Conservation (phyloP, 2,113 vertebrate species). For the Myotis brandtii region DNA sequence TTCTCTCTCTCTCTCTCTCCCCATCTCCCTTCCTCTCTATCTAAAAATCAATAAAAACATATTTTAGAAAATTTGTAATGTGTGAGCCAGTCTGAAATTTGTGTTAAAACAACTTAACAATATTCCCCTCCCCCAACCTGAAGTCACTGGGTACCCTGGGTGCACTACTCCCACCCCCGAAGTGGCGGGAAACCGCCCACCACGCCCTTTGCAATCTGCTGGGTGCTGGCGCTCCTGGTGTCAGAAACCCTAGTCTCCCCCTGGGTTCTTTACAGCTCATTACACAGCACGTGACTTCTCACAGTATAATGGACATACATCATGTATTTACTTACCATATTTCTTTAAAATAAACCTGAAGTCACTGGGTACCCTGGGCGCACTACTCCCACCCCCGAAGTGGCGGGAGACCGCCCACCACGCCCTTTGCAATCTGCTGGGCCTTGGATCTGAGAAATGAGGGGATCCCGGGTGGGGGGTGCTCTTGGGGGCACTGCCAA, state of each 20-base stretch:
- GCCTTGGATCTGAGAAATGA: neutral
- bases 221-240: too few species aligned
- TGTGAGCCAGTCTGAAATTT: neutral
- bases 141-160: neutral
- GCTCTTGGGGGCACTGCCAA: neutral
- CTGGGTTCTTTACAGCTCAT: too few species aligned
- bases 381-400: neutral
- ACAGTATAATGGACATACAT: too few species aligned
- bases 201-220: accelerated
- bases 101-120: neutral
- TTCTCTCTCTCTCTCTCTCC: too few species aligned
- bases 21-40: too few species aligned
- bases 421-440: accelerated
- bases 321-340: too few species aligned
- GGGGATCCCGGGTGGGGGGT: accelerated
- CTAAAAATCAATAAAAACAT: too few species aligned
- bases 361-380: neutral
- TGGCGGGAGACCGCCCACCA: accelerated
- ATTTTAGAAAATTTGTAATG: neutral
- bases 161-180: neutral
- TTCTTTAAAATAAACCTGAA: too few species aligned
- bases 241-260: too few species aligned
- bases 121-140: neutral
- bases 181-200: too few species aligned
- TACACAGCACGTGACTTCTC: too few species aligned